phyloP scores from a whole-genome alignment of 1,140 invertebrate genomes.

The Euwallacea similis region DNA sequence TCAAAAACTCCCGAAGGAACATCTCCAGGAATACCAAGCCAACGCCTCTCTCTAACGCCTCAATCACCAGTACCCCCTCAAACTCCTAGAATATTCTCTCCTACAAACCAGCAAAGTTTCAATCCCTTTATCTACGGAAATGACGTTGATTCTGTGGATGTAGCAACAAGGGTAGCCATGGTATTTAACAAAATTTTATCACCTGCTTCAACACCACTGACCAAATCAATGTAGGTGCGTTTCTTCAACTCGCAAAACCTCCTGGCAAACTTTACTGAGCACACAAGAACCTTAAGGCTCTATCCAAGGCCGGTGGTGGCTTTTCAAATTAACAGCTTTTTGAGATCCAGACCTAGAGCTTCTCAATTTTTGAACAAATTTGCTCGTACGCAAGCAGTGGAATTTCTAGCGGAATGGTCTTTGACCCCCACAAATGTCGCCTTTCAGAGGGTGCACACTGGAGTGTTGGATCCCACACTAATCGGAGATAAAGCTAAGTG shows the following conservation, averaged over 20 bases:
- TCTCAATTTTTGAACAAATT: slow-evolving; percentile 89
- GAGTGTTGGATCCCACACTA: slow-evolving; percentile 89
- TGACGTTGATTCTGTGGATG: slow-evolving; percentile 96
- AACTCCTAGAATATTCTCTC: slow-evolving; percentile 37
- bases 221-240: slow-evolving; percentile 65
- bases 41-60: slow-evolving; percentile 50
- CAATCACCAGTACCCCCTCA: slow-evolving; percentile 43
- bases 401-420: slow-evolving; percentile 98
- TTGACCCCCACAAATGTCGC: slow-evolving; percentile 96
- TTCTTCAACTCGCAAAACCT: slow-evolving; percentile 99
- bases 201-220: slow-evolving; percentile 20
- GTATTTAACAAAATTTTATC: slow-evolving; percentile 55
- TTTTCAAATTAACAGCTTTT: slow-evolving; percentile 97
- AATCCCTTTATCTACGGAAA: slow-evolving; percentile 94
- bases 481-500: slow-evolving; percentile 98
- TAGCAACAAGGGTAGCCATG: slow-evolving; percentile 98
- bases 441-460: slow-evolving; percentile 95
- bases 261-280: slow-evolving; percentile 95
- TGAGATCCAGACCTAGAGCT: slow-evolving; percentile 86
- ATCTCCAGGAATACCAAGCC: slow-evolving; percentile 46
- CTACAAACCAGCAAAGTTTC: slow-evolving; percentile 53
- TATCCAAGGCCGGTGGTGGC: slow-evolving; percentile 98
- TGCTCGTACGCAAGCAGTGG: slow-evolving; percentile 93
- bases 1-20: slow-evolving; percentile 38
- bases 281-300: slow-evolving; percentile 92